A percentile compares a stretch with the other conserved stretches of the same genome.
phyloP scores from a whole-genome alignment of 2,113 vertebrate genomes.

The Mirza zaza region DNA sequence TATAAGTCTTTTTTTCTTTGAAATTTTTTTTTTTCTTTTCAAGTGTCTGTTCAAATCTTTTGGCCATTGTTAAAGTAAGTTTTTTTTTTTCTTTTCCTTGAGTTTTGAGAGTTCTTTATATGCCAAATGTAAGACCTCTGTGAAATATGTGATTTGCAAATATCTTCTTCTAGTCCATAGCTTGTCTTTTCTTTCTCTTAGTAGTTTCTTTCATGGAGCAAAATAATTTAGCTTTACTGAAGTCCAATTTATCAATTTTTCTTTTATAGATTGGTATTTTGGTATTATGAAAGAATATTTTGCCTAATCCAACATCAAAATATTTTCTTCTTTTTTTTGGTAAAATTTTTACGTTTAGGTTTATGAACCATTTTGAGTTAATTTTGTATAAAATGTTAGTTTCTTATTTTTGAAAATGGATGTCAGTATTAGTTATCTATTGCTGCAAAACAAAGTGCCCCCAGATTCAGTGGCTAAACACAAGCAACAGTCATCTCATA shows the following conservation, averaged over 20 bases:
- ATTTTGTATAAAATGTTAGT: background rate
- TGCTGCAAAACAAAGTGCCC: background rate
- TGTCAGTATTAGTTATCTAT: background rate
- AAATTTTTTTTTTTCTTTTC: constrained; percentile 18
- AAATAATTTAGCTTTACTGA: background rate
- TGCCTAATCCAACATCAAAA: background rate
- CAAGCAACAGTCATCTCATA: background rate
- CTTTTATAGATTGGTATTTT: background rate
- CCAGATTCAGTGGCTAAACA: background rate
- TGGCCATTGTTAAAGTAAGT: background rate
- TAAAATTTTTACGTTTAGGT: background rate
- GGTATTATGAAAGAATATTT: background rate
- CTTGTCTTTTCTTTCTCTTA: background rate
- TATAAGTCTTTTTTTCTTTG: background rate
- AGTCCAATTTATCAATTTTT: background rate
- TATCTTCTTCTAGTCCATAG: background rate
- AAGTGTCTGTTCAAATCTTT: background rate
- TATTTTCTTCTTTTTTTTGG: background rate
- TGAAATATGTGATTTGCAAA: background rate
- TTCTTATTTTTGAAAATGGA: background rate
- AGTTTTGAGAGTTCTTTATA: background rate
- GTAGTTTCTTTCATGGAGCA: background rate
- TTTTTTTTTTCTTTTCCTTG: background rate
- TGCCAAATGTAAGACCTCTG: background rate
- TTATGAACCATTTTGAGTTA: background rate